A percentile compares a stretch with the other conserved stretches of the same genome.
These are phyloP conservation scores for Actinostola sp. DNA, from an alignment of 92 coral and sea anemone genomes.

Conservation along the genomic window DNA sequence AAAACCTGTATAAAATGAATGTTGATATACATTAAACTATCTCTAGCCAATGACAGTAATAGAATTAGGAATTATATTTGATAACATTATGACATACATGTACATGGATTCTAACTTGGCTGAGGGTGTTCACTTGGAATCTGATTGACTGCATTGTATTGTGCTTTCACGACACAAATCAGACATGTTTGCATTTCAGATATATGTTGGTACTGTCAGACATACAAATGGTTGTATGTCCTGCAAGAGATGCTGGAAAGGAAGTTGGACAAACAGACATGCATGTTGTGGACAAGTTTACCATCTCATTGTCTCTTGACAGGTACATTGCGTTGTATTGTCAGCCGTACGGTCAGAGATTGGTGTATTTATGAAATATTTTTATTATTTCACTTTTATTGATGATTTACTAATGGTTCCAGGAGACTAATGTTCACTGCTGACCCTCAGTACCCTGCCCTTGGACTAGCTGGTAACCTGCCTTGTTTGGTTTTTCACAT, in stretches of 20 bases:
- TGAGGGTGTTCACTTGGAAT: too few relatives aligned
- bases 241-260: conserved; percentile 76
- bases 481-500: conserved; percentile 86
- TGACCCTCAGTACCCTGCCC: conserved; percentile 94
- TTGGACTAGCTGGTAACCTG: conserved; percentile 80
- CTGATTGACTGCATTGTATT: too few relatives aligned
- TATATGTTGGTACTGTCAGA: conserved; percentile 88
- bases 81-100: too few relatives aligned
- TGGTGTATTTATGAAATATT: not conserved
- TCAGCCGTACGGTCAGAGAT: too few relatives aligned
- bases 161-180: too few relatives aligned
- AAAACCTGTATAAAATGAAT: too few relatives aligned
- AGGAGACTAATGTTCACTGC: conserved; percentile 95
- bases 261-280: conserved; percentile 77
- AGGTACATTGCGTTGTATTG: conserved; percentile 68
- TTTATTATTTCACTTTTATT: conserved; percentile 53
- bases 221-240: conserved; percentile 89
- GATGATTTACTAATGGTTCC: conserved; percentile 53
- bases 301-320: conserved; percentile 83
- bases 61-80: too few relatives aligned
- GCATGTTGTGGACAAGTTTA: conserved; percentile 90
- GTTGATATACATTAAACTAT: too few relatives aligned
- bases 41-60: too few relatives aligned
- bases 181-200: conserved; percentile 52
- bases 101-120: too few relatives aligned